These are phyloP conservation scores for Cydia pomonella DNA, from an alignment of 1,140 invertebrate species.

Conservation along the genomic window DNA sequence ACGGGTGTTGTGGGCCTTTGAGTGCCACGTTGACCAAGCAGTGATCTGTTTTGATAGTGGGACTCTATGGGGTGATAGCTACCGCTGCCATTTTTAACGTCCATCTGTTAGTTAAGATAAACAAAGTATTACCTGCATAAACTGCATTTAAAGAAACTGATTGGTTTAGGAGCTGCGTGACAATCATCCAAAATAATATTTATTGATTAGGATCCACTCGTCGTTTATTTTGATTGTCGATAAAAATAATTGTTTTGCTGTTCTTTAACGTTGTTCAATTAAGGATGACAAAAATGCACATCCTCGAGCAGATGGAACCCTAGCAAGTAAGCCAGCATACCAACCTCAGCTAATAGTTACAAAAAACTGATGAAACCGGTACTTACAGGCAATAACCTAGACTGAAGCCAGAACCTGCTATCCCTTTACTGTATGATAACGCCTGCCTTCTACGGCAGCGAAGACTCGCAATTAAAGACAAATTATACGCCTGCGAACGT, in stretches of 20 bases:
- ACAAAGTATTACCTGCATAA: no score
- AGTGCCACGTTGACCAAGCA: no score
- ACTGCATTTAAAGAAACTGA: no score
- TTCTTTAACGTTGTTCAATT: neutral
- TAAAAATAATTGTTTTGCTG: neutral
- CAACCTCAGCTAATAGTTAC: conserved; percentile 25
- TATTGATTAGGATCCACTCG: no score
- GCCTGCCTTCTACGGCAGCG: neutral
- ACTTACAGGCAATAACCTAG: conserved; percentile 29
- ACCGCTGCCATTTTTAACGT: no score
- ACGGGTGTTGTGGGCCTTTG: no score
- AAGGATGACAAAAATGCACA: neutral
- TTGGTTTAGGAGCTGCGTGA: no score
- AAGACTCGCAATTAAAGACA: conserved; percentile 31
- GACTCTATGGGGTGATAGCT: no score
- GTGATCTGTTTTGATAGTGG: no score
- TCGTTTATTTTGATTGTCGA: neutral
- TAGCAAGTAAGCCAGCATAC: conserved; percentile 13
- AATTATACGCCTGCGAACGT: conserved; percentile 16
- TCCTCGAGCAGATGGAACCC: neutral
- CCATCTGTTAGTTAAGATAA: no score
- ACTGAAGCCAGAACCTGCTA: conserved; percentile 4
- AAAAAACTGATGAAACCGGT: conserved; percentile 24
- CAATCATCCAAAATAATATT: no score
- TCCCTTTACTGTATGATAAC: conserved; percentile 29